Percentiles rank a stretch among this genome's conserved stretches.
Conservation (phyloP, 2,797 vertebrate genomes). For the Toxotes lorentzi region DNA sequence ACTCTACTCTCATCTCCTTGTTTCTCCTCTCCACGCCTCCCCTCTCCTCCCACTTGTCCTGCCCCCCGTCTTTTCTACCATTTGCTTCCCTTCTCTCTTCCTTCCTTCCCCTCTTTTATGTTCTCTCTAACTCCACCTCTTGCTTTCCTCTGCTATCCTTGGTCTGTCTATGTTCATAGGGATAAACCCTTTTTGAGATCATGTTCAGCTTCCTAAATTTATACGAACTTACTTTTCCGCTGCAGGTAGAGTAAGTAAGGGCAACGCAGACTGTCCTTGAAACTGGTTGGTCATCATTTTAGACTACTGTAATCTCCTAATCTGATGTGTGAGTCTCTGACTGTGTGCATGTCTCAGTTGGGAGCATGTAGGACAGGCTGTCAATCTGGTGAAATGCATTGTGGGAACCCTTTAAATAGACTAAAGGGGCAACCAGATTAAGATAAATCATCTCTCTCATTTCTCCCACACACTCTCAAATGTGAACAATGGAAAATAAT, state of each 20-base stretch:
- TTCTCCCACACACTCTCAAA: neutral
- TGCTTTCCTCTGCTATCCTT: conserved; percentile 1
- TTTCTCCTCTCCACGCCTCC: neutral
- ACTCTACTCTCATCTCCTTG: neutral
- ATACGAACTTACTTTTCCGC: neutral
- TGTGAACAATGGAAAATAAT: neutral
- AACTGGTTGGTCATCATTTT: conserved; percentile 66
- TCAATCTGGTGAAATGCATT: conserved; percentile 68
- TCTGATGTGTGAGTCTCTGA: conserved; percentile 60
- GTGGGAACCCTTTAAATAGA: conserved; percentile 71
- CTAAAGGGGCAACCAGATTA: conserved; percentile 53
- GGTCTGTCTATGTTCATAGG: neutral
- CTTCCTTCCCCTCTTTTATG: neutral
- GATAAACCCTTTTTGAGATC: neutral
- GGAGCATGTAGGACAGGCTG: conserved; percentile 50
- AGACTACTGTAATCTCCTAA: conserved; percentile 84
- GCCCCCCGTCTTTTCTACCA: neutral
- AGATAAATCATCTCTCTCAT: conserved; percentile 19
- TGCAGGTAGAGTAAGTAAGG: conserved; percentile 39
- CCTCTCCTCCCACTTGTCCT: conserved; percentile 6
- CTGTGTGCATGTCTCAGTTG: conserved; percentile 26
- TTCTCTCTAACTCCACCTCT: conserved; percentile 11
- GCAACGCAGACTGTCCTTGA: conserved; percentile 69
- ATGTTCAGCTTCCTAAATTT: neutral
- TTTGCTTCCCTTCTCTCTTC: neutral